Conservation (phyloP, 1,140 invertebrate genomes). For the Pogonomyrmex californicus region DNA sequence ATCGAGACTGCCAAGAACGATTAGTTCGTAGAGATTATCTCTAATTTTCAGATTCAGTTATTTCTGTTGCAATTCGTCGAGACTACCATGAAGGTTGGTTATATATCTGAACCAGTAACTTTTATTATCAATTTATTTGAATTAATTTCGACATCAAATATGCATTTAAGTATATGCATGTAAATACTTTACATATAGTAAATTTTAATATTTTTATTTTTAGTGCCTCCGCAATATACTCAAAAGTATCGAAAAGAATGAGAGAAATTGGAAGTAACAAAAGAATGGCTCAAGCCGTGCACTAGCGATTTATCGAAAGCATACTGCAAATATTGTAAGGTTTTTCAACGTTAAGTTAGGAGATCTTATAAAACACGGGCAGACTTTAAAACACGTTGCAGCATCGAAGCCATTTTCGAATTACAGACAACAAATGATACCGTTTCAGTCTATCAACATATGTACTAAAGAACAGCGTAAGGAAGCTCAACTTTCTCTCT, state of each 20-base stretch:
- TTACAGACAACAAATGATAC: background rate
- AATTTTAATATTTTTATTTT: conserved; percentile 4
- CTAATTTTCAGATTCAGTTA: background rate
- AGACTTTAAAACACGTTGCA: conserved; percentile 8
- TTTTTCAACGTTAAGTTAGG: conserved; percentile 14
- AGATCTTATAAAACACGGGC: conserved; percentile 9
- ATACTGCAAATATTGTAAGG: conserved; percentile 12
- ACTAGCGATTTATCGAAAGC: background rate
- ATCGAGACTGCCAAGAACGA: background rate
- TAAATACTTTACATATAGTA: background rate
- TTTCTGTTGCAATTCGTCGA: background rate
- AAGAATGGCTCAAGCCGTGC: background rate
- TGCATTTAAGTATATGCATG: background rate
- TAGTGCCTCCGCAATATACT: conserved; percentile 4
- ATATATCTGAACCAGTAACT: background rate
- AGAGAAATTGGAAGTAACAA: background rate
- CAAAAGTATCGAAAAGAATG: background rate
- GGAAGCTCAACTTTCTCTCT: conserved; percentile 16
- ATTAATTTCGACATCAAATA: background rate
- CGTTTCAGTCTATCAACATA: background rate
- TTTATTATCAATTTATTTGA: too few relatives aligned
- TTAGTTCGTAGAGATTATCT: background rate
- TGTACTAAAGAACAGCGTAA: conserved; percentile 8
- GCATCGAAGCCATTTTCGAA: conserved; percentile 2
- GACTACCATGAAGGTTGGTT: background rate